Base-by-base conservation (phyloP, 2,797 vertebrate species). In the Salarias fasciatus region DNA sequence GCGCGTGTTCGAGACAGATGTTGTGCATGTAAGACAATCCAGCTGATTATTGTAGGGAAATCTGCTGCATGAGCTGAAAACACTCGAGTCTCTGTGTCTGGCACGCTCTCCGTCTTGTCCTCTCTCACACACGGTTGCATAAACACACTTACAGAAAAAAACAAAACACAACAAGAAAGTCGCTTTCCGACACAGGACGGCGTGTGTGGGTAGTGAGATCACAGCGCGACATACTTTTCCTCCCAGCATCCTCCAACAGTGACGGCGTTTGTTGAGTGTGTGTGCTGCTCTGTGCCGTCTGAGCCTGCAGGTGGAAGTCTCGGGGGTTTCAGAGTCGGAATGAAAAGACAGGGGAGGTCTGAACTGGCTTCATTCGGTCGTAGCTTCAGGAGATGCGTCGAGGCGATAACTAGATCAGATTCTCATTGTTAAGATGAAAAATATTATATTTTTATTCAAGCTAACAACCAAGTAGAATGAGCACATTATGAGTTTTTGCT, bases 1-100 rank as follows among this genome's bases (percentile, higher is more conserved):
- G 18, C 24, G 18, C 24, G 18, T 24, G 18, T 82, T 69, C 51
- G 53, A 82, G 81, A 88, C 86, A 91, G 87, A 91, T 84, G 89
- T 83, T 86, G 83, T 72, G 77, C 40, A 40, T 74, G 71, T 57
- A 69, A 80, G 66, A 89, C 88, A 85, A 86, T 87, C 87, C 81
- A 74, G 58, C 69, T 81, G 85, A 89, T 91, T 89, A 88, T 88
- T 46, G 49, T 18, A n/a, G 56, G 35, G 73, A 81, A 87, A 79
- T 84, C 78, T 74, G 77, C 76, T 63, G 69, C 81, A 56, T 72
- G 77, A 83, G 63, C 58, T 15, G 24, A 55, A 66, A 82, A 86
- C 83, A 83, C 80, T 76, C 70, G 65, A 60, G 76, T 76, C 79
- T 85, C 77, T 87, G 77, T 87, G 84, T 89, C 71, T 78, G 80